Conservation (phyloP, 2,113 vertebrate species). For the Epinephelus lanceolatus region DNA sequence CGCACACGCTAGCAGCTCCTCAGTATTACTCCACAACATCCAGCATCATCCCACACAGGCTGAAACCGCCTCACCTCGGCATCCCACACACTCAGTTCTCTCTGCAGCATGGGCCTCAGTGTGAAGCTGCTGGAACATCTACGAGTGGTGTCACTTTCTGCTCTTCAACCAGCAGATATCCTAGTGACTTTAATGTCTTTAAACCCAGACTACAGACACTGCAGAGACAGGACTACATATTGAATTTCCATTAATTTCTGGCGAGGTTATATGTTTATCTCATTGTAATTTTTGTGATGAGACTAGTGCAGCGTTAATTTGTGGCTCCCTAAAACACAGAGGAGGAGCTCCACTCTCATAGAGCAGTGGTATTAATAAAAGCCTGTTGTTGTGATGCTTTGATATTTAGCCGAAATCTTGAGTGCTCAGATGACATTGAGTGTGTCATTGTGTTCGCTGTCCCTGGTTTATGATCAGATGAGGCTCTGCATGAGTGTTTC, state of each 20-base stretch:
- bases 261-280: background rate
- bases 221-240: background rate
- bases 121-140: background rate
- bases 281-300: background rate
- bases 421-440: background rate
- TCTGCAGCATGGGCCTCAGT: conserved; percentile 17
- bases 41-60: conserved; percentile 69
- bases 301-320: background rate
- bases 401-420: background rate
- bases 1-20: conserved; percentile 20
- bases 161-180: conserved; percentile 12
- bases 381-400: background rate
- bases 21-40: conserved; percentile 21
- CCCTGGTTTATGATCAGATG: conserved; percentile 26
- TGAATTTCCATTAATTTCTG: background rate
- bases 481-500: background rate
- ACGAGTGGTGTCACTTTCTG: background rate
- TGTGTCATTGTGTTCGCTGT: background rate
- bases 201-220: background rate
- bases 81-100: conserved; percentile 59
- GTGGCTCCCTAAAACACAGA: background rate
- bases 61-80: conserved; percentile 52
- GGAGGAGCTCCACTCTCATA: background rate
- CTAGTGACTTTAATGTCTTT: background rate
- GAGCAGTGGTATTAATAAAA: background rate